Evolutionary conservation across 2,797 vertebrate genomes (phyloP).

Genomic region (Glyptemys insculpta): DNA sequence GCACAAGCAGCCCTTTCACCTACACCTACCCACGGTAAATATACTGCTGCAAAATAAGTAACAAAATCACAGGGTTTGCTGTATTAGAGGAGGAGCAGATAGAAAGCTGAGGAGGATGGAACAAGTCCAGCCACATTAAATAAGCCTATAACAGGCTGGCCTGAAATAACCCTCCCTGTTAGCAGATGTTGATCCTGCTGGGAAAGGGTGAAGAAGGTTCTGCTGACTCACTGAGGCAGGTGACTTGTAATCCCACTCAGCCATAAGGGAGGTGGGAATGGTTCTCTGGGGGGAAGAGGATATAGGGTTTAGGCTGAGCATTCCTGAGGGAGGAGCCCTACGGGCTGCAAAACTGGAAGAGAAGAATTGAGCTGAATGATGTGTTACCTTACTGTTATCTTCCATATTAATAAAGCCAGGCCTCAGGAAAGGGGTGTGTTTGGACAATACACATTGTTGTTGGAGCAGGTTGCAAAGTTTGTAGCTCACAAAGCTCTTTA

Average conservation of each 20-base stretch:
- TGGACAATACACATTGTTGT: accelerated
- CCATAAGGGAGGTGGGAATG: background rate
- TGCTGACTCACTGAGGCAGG: background rate
- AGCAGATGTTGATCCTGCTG: background rate
- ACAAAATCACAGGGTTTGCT: background rate
- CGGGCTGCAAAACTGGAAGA: background rate
- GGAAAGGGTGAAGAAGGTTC: background rate
- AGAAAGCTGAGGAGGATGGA: background rate
- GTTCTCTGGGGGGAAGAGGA: background rate
- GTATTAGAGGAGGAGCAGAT: background rate
- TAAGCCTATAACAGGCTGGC: background rate
- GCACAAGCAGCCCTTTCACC: background rate
- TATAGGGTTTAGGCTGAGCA: background rate
- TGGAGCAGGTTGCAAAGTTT: accelerated
- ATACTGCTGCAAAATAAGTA: background rate
- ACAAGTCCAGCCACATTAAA: background rate
- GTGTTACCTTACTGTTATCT: background rate
- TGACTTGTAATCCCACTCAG: background rate
- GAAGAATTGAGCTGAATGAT: background rate
- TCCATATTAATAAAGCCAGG: background rate
- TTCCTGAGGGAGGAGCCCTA: background rate
- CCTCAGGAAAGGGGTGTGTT: background rate
- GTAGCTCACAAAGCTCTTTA: background rate
- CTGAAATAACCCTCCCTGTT: background rate
- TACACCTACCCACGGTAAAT: background rate